These are phyloP conservation scores for Drosophila sulfurigaster DNA, from an alignment of 1,140 invertebrate species.

Conservation along the genomic window DNA sequence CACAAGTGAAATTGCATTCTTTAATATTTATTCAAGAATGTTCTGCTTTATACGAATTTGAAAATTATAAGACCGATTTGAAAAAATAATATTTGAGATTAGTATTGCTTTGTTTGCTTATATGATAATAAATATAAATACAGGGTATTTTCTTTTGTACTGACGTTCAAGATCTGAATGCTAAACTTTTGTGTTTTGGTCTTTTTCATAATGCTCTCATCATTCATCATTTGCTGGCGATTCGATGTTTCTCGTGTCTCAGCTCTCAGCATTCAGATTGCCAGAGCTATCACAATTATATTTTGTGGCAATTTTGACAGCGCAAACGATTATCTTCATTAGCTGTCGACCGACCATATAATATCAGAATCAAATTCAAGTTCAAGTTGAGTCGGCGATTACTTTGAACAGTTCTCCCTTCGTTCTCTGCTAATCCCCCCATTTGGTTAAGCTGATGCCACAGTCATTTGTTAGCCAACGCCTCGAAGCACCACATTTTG, in stretches of 20 bases:
- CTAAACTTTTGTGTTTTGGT: conserved; percentile 40
- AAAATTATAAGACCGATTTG: too few relatives aligned
- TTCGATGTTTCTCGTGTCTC: conserved; percentile 6
- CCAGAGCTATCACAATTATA: conserved; percentile 64
- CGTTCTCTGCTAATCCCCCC: conserved; percentile 1
- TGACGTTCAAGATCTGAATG: conserved; percentile 22
- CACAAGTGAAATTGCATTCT: too few relatives aligned
- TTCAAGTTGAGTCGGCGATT: conserved; percentile 54
- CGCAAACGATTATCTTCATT: conserved; percentile 76
- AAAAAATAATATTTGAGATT: too few relatives aligned
- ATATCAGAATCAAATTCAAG: conserved; percentile 57
- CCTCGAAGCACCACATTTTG: conserved; percentile 40
- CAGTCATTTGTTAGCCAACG: conserved; percentile 53
- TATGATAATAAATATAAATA: neutral
- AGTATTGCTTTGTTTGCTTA: too few relatives aligned
- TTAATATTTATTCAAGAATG: too few relatives aligned
- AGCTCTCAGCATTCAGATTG: conserved; percentile 1
- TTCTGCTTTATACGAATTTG: too few relatives aligned
- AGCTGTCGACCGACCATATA: conserved; percentile 33
- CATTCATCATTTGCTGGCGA: conserved; percentile 73
- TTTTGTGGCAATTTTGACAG: conserved; percentile 78
- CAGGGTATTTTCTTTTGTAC: conserved; percentile 1
- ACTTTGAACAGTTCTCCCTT: conserved; percentile 3
- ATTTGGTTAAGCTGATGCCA: conserved; percentile 1
- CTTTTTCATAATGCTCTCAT: conserved; percentile 75